Base-by-base conservation (phyloP, 2,888 invertebrate species). In the Melanostoma scalare region DNA sequence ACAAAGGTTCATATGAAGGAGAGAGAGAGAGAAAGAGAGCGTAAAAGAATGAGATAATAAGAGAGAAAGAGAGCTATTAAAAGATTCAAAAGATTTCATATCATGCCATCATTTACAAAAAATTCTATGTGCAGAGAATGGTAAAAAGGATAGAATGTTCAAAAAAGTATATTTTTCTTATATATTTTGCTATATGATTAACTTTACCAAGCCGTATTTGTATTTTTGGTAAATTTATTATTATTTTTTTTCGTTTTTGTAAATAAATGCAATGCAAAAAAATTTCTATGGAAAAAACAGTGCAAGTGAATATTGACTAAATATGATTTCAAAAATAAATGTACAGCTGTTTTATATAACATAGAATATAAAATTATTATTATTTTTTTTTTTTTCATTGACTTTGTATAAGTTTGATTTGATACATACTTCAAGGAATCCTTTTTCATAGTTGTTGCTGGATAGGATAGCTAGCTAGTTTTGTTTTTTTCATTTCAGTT, bases 371-470 rank as follows among this genome's bases (percentile, higher is more conserved):
- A 63, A 74, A 42, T 56, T 33, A 40, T 3, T n/a, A 5, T 35
- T n/a, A 48, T 63, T 36, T 10, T 63, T 44, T 30, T 38, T 31
- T 10, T 38, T n/a, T 2, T 20, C 6, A 20, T 33, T n/a, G 10
- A 8, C 38, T 52, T 52, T 69, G 33, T 50, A 50, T 42, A 58
- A 60, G 6, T 31, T 55, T 52, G 42, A n/a, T 61, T 82, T 50
- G 6, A 84, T 84, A 84, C 84, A 71, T 79, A 84, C 84, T 79
- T 71, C 52, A 65, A 65, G 58, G 69, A 72, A 81, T 84, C 74
- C 71, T 4, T 74, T 67, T 53, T 67, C 6, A 8, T 60, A 67
- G 10, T 36, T 42, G 65, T 9, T 55, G 79, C 65, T 71, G 74
- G 40, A 44, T 56, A 35, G 38, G 44, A 65, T 73, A 20, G 20